Base-by-base conservation (phyloP, 2,113 vertebrate species). In the Protobothrops mucrosquamatus region DNA sequence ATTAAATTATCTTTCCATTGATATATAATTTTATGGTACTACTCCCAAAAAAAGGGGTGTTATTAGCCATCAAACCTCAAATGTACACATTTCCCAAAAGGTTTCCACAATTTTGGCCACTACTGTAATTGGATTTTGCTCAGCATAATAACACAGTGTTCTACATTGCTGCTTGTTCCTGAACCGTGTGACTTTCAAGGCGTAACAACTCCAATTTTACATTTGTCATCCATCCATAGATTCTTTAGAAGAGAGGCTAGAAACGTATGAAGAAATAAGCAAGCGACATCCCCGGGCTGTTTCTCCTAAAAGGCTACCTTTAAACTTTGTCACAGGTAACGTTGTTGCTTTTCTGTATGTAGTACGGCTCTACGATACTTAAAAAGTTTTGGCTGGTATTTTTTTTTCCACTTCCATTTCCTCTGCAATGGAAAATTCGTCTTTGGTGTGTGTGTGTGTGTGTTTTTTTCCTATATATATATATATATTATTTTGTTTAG, bases 261-360 rank as follows among this genome's bases (percentile, higher is more conserved):
- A 97, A 90, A 96, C 98, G 94, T 98, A 98, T 97, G 98, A 98
- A 97, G 98, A 98, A 96, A 97, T 98, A 96, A 97, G 97, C 97
- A 97, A 98, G 93, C 96, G 96, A 93, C 97, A 98, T 94, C 98
- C 98, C 94, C 97, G 97, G 97, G 98, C 98, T 93, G 96, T 98
- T 95, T 98, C 97, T 94, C 98, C 98, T 93, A 97, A 97, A 98
- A 98, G 98, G 97, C 97, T 98, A 95, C 97, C 98, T 94, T 97
- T 98, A 97, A 98, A 97, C 97, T 97, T 98, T 96, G 97, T 97
- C 94, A 97, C 98, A 98, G 98, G 98, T 98, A 98, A 97, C 93
- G 89, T 96, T 96, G 88, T 85, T 64, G 2, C 97, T 94, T 95
- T 48, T 51, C 48, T 51, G 48, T 87, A 4, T 46, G 2, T 69